These are phyloP conservation scores for Nomada ruficornis DNA, from an alignment of 2,888 invertebrate genomes.

Conservation along the genomic window DNA sequence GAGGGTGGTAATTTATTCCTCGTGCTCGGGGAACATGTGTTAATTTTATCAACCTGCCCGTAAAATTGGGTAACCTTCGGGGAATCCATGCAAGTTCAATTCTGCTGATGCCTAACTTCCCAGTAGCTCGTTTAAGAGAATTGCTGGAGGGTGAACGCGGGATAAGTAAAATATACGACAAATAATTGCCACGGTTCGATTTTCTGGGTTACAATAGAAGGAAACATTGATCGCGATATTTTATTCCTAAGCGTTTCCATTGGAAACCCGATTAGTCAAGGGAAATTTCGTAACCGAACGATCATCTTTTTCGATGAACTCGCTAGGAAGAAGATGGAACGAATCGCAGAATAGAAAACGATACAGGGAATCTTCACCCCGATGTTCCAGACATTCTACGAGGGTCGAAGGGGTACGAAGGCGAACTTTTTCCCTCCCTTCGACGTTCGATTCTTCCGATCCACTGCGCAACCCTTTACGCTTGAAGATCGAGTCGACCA, in stretches of 20 bases:
- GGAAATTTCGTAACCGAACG: slow-evolving; percentile 25
- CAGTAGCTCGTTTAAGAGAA: too few species aligned
- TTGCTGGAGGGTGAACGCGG: too few species aligned
- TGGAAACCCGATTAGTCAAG: slow-evolving; percentile 40
- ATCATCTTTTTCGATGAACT: slow-evolving; percentile 64
- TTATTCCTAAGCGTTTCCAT: too few species aligned
- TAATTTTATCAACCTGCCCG: slow-evolving; percentile 4
- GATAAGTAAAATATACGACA: too few species aligned
- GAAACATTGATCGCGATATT: too few species aligned
- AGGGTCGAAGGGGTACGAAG: slow-evolving; percentile 4
- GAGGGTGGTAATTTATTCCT: slow-evolving; percentile 31
- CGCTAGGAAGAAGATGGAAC: slow-evolving; percentile 37
- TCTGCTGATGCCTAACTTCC: neutral
- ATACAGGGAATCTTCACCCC: slow-evolving; percentile 24
- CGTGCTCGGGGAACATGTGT: neutral
- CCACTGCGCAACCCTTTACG: slow-evolving; percentile 72
- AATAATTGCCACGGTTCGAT: too few species aligned
- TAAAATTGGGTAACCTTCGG: neutral
- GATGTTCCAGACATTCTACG: slow-evolving; percentile 15
- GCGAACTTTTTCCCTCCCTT: slow-evolving; percentile 61
- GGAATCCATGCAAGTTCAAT: neutral
- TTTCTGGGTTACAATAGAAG: too few species aligned
- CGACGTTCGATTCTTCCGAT: slow-evolving; percentile 61
- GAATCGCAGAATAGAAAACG: slow-evolving; percentile 44
- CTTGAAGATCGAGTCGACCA: slow-evolving; percentile 56